A percentile compares a stretch with the other conserved stretches of the same genome.
Conservation (phyloP, 2,113 vertebrate genomes). For the Rattus rattus region DNA sequence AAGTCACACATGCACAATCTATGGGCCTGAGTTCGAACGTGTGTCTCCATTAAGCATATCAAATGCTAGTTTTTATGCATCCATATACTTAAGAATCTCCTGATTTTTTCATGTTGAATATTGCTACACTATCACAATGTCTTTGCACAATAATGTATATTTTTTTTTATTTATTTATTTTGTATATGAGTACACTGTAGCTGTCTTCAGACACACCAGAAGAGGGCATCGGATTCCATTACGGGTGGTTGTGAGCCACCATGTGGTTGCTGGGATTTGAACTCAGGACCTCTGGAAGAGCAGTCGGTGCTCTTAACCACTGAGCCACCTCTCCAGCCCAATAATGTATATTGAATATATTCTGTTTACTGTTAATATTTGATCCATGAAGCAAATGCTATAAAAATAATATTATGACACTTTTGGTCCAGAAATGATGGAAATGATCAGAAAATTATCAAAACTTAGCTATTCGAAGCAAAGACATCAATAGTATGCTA, state of each 20-base stretch:
- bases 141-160: not conserved
- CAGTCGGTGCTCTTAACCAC: too few relatives aligned
- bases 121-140: not conserved
- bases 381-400: not conserved
- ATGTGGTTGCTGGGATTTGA: too few relatives aligned
- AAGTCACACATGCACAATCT: not conserved
- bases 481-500: constrained; percentile 60
- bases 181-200: too few relatives aligned
- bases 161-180: too few relatives aligned
- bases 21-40: not conserved
- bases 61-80: not conserved
- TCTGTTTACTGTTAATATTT: not conserved
- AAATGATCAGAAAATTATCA: constrained; percentile 48
- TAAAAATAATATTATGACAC: not conserved
- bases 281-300: too few relatives aligned
- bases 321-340: too few relatives aligned
- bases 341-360: not conserved
- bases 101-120: not conserved
- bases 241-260: too few relatives aligned
- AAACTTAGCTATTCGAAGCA: constrained; percentile 72
- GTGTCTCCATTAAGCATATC: not conserved
- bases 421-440: not conserved
- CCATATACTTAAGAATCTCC: not conserved
- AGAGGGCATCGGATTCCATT: too few relatives aligned
- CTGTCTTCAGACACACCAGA: too few relatives aligned